A percentile compares a stretch with the other conserved stretches of the same genome.
Evolutionary conservation across 35 echinoderm and acorn worm genomes (phyloP).

Genomic region (Amphiura filiformis): DNA sequence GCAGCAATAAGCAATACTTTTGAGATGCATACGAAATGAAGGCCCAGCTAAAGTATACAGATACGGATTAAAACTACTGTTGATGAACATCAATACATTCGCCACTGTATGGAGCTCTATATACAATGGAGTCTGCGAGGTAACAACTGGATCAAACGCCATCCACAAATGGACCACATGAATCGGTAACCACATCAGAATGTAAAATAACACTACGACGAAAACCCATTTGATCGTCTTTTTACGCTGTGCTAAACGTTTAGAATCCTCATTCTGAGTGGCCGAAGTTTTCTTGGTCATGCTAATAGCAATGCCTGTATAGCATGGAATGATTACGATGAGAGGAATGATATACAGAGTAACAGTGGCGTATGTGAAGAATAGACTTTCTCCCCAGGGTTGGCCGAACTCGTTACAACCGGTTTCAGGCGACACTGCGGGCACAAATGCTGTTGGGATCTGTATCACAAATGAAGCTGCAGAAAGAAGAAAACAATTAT

Average conservation of each 20-base stretch:
- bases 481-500: not conserved
- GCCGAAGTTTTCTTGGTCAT: not conserved
- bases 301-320: not conserved
- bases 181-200: not conserved
- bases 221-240: not conserved
- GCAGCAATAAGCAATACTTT: not conserved
- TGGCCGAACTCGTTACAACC: not conserved
- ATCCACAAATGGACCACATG: not conserved
- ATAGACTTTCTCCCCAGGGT: not conserved
- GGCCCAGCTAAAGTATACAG: not conserved
- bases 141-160: not conserved
- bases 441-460: not conserved
- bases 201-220: not conserved
- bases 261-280: not conserved
- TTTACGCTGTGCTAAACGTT: not conserved
- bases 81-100: not conserved
- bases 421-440: not conserved
- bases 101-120: not conserved
- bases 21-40: not conserved
- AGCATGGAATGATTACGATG: not conserved
- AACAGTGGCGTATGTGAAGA: not conserved
- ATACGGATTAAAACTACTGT: conserved; percentile 4
- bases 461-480: not conserved
- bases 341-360: not conserved
- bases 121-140: not conserved